These are phyloP conservation scores for Arizona elegans DNA, from an alignment of 2,113 vertebrate genomes.

Conservation along the genomic window DNA sequence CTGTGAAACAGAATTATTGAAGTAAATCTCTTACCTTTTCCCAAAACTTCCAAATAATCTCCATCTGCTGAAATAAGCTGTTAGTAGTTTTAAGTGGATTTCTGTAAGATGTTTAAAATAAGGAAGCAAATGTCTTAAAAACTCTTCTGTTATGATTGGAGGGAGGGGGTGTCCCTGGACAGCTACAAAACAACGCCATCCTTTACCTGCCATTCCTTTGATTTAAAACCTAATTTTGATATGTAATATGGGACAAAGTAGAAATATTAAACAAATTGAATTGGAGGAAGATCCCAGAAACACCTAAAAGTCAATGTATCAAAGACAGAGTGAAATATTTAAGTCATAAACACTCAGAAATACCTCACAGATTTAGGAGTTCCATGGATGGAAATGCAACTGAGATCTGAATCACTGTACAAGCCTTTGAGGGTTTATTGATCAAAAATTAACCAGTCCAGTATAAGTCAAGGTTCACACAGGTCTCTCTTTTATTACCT, in stretches of 20 bases:
- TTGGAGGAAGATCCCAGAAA: not conserved
- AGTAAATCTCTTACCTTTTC: not conserved
- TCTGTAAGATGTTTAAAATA: not conserved
- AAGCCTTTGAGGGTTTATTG: too few relatives aligned
- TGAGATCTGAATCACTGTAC: too few relatives aligned
- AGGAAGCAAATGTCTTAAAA: not conserved
- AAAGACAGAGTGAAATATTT: not conserved
- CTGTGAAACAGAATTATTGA: not conserved
- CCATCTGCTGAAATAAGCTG: not conserved
- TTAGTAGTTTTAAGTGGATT: not conserved
- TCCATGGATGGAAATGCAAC: not conserved
- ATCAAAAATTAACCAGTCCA: too few relatives aligned
- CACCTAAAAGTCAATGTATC: not conserved
- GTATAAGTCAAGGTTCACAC: too few relatives aligned
- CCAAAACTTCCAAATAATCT: not conserved
- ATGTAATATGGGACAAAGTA: not conserved
- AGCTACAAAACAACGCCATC: not conserved
- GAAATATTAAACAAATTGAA: not conserved
- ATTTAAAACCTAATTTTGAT: not conserved
- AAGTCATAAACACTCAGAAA: not conserved
- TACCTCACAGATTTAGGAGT: not conserved
- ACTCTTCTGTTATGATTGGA: not conserved
- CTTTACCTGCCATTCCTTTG: not conserved
- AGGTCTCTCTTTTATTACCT: too few relatives aligned
- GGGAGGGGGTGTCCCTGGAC: too few relatives aligned